Percentiles rank a stretch among this genome's conserved stretches.
Conservation (phyloP, 1,140 invertebrate genomes). For the Metaphire vulgaris region DNA sequence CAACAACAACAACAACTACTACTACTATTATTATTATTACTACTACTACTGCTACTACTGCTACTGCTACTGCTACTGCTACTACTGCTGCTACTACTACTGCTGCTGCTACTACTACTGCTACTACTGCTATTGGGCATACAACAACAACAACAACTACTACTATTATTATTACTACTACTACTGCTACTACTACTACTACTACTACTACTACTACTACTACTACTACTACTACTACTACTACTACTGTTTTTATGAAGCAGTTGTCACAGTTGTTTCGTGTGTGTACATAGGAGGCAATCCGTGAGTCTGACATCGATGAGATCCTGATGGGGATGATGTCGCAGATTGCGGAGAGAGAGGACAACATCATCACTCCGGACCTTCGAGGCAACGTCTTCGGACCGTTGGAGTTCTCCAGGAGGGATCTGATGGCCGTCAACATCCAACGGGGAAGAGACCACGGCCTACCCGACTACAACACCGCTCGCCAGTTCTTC, state of each 20-base stretch:
- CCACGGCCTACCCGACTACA: conserved; percentile 72
- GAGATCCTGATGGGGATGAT: conserved; percentile 27
- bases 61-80: neutral
- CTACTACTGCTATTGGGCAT: neutral
- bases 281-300: too few species aligned
- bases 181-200: conserved; percentile 1
- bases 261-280: too few species aligned
- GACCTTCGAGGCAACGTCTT: conserved; percentile 70
- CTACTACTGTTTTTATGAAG: neutral
- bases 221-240: conserved; percentile 3
- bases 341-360: conserved; percentile 26
- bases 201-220: conserved; percentile 2
- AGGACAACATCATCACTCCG: conserved; percentile 27
- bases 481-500: conserved; percentile 36
- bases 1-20: too few species aligned
- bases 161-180: too few species aligned
- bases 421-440: conserved; percentile 84
- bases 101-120: too few species aligned
- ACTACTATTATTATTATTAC: neutral
- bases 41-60: neutral
- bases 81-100: neutral
- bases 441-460: conserved; percentile 98
- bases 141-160: too few species aligned
- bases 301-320: conserved; percentile 23
- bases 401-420: conserved; percentile 93